phyloP scores from a whole-genome alignment of 2,888 invertebrate genomes.

The Sericinus montela region DNA sequence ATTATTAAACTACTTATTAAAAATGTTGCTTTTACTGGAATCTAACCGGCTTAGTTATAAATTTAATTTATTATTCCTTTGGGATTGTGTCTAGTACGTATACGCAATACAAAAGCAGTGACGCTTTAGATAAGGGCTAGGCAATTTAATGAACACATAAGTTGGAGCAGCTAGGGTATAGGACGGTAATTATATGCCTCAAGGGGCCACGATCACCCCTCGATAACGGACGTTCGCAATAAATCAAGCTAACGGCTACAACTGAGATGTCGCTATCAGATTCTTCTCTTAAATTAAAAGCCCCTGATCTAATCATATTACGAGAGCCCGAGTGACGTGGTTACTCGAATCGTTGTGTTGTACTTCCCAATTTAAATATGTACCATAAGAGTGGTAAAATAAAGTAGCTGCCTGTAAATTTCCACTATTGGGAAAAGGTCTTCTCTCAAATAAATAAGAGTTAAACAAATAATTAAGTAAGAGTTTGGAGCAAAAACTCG shows the following conservation, averaged over 20 bases:
- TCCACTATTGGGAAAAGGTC: too few relatives aligned
- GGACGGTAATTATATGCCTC: conserved; percentile 52
- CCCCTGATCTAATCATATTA: not conserved
- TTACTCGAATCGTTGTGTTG: too few relatives aligned
- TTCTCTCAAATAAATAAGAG: too few relatives aligned
- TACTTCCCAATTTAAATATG: too few relatives aligned
- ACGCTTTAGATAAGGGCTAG: conserved; percentile 21
- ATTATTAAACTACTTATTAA: too few relatives aligned
- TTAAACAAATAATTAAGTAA: too few relatives aligned
- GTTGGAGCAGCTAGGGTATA: conserved; percentile 27
- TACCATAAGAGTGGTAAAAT: too few relatives aligned
- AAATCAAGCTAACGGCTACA: conserved; percentile 58
- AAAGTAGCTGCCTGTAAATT: too few relatives aligned
- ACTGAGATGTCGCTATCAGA: conserved; percentile 38
- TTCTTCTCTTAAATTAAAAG: conserved; percentile 24
- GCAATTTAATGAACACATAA: conserved; percentile 21
- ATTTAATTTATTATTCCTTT: conserved; percentile 3
- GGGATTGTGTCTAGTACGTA: conserved; percentile 2
- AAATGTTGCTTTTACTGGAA: too few relatives aligned
- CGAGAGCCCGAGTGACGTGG: too few relatives aligned
- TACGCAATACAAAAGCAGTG: conserved; percentile 17
- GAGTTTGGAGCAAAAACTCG: too few relatives aligned
- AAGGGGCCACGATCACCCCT: conserved; percentile 38
- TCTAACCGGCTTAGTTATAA: too few relatives aligned
- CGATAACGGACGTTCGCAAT: conserved; percentile 37